phyloP scores from a whole-genome alignment of 2,888 invertebrate species.

The Melikaiella ostensackeni region DNA sequence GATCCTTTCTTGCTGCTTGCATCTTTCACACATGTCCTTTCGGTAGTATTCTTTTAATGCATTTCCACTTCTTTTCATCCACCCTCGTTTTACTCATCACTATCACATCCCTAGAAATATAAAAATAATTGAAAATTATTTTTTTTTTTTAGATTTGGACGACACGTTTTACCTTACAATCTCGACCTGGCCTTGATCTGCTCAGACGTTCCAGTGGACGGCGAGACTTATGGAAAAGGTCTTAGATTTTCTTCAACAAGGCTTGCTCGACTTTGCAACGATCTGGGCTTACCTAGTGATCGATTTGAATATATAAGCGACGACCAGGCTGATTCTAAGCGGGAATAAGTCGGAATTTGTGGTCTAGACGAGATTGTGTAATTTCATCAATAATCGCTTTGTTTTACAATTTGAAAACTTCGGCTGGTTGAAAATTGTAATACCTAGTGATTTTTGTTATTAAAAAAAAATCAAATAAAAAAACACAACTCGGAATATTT shows the following conservation, averaged over 20 bases:
- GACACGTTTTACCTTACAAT: slow-evolving; percentile 51
- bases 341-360: slow-evolving; percentile 50
- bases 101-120: too few species aligned
- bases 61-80: too few species aligned
- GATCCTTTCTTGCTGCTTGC: too few species aligned
- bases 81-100: too few species aligned
- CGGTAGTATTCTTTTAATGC: too few species aligned
- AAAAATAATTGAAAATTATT: neutral
- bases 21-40: too few species aligned
- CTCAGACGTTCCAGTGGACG: slow-evolving; percentile 53
- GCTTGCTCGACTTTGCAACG: slow-evolving; percentile 61
- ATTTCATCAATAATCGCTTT: slow-evolving; percentile 13
- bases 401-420: slow-evolving; percentile 7
- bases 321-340: slow-evolving; percentile 52
- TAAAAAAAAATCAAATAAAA: neutral
- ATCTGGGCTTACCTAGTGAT: slow-evolving; percentile 48
- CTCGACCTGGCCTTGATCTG: slow-evolving; percentile 59
- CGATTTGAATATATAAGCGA: slow-evolving; percentile 43
- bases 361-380: slow-evolving; percentile 26
- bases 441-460: neutral
- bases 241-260: slow-evolving; percentile 54
- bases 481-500: neutral
- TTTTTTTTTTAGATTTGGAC: slow-evolving; percentile 55
- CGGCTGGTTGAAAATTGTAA: slow-evolving; percentile 17
- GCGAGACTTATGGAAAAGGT: slow-evolving; percentile 48